Evolutionary conservation across 1,140 invertebrate species (phyloP).

Genomic region (Holcopasites calliopsidis): DNA sequence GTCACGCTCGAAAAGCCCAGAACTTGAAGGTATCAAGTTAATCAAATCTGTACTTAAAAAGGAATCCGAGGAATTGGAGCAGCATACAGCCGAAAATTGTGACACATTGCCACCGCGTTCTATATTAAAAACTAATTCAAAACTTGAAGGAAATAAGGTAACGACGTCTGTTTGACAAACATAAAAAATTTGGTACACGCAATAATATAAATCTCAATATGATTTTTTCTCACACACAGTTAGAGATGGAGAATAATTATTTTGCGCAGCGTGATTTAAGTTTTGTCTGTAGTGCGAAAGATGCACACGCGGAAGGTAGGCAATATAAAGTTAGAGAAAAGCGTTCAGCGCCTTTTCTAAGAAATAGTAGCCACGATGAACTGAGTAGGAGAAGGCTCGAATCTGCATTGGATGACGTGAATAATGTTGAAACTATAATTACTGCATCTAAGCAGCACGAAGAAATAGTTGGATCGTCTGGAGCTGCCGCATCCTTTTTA

Average conservation of each 20-base stretch:
- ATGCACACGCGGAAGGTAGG: conserved; percentile 21
- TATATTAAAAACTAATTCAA: conserved; percentile 45
- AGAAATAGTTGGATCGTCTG: not conserved
- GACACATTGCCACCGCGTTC: conserved; percentile 36
- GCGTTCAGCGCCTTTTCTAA: conserved; percentile 38
- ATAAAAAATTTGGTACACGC: not conserved
- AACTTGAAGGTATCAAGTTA: conserved; percentile 53
- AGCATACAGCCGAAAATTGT: conserved; percentile 21
- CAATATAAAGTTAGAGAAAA: conserved; percentile 28
- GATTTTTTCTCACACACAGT: no score
- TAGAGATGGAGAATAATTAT: conserved; percentile 23
- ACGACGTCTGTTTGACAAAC: not conserved
- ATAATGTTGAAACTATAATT: conserved; percentile 23
- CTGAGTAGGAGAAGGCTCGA: conserved; percentile 32
- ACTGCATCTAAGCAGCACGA: not conserved
- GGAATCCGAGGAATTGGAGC: conserved; percentile 54
- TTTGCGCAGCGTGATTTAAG: not conserved
- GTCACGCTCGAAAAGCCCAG: conserved; percentile 41
- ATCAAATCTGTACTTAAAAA: conserved; percentile 61
- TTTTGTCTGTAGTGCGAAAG: conserved; percentile 4
- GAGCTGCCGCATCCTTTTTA: not conserved
- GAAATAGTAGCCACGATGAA: conserved; percentile 24
- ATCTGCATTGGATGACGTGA: conserved; percentile 18
- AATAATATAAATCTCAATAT: not conserved
- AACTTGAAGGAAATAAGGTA: conserved; percentile 20